These are phyloP conservation scores for Corythucha ciliata DNA, from an alignment of 2,888 invertebrate species.

Conservation along the genomic window DNA sequence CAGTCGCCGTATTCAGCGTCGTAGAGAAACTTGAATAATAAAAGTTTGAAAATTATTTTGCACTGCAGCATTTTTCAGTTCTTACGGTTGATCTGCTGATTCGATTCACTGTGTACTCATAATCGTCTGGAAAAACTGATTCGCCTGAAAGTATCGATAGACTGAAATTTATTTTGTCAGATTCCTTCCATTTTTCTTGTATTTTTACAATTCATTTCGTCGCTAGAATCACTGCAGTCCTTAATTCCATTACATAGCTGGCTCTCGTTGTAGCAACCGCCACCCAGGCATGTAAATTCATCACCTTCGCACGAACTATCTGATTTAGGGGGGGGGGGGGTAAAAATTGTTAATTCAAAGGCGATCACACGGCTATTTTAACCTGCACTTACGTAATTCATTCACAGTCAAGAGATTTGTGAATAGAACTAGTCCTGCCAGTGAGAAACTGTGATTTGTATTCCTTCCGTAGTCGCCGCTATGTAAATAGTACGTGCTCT, in stretches of 20 bases:
- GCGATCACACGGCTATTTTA: too few relatives aligned
- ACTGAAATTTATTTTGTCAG: not conserved
- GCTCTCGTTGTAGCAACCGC: slow-evolving; percentile 27
- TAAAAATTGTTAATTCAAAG: too few relatives aligned
- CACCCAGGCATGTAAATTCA: slow-evolving; percentile 28
- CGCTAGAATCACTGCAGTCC: slow-evolving; percentile 43
- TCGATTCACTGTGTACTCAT: slow-evolving; percentile 14
- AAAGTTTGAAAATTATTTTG: not conserved
- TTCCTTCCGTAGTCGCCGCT: slow-evolving; percentile 46
- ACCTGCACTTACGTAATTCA: too few relatives aligned
- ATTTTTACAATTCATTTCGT: slow-evolving; percentile 42
- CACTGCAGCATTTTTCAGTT: not conserved
- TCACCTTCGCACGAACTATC: too few relatives aligned
- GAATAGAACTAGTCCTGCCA: slow-evolving; percentile 22
- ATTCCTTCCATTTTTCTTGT: not conserved
- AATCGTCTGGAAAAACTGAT: slow-evolving; percentile 8
- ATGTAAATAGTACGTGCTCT: slow-evolving; percentile 40
- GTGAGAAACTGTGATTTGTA: slow-evolving; percentile 44
- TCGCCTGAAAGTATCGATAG: slow-evolving; percentile 13
- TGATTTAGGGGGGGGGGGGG: too few relatives aligned
- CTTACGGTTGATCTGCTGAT: slow-evolving; percentile 21
- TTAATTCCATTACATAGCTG: slow-evolving; percentile 42
- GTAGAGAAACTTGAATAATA: slow-evolving; percentile 39
- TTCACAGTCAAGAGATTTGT: not conserved
- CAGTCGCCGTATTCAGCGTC: slow-evolving; percentile 42